Conservation (phyloP, 2,797 vertebrate genomes). For the Euthynnus affinis region DNA sequence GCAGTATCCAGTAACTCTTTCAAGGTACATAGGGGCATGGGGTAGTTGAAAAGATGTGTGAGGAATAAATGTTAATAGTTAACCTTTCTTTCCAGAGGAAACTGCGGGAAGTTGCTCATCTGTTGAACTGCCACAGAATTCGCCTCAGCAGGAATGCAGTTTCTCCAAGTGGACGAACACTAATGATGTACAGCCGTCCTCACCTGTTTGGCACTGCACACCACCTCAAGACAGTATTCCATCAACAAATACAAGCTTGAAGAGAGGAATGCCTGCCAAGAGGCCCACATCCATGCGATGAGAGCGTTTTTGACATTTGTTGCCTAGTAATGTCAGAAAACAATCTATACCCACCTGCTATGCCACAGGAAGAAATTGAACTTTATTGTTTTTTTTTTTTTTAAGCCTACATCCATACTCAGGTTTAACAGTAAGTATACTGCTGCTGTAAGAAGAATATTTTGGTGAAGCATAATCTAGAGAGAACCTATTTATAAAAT, state of each 20-base stretch:
- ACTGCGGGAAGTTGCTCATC: conserved; percentile 15
- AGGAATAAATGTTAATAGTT: not conserved
- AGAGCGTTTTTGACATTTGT: too few relatives aligned
- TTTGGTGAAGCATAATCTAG: too few relatives aligned
- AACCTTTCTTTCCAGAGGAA: not conserved
- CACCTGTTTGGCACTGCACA: conserved; percentile 7
- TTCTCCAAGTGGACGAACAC: conserved; percentile 1
- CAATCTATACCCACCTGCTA: not conserved
- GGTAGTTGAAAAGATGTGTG: not conserved
- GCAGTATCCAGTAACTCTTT: not conserved
- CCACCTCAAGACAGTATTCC: not conserved
- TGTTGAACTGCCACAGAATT: conserved; percentile 24
- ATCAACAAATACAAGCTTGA: not conserved
- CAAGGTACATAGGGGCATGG: too few relatives aligned
- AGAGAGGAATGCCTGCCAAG: too few relatives aligned
- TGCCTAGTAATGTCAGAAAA: conserved; percentile 2
- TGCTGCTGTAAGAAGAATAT: not conserved
- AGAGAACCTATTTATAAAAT: too few relatives aligned
- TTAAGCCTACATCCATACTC: not conserved
- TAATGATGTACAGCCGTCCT: conserved; percentile 2
- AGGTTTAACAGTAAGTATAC: not conserved
- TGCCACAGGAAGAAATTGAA: not conserved
- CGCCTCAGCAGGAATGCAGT: conserved; percentile 3
- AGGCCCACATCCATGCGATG: too few relatives aligned
- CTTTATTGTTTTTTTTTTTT: not conserved